Base-by-base conservation (phyloP, 2,113 vertebrate species). In the Scomber scombrus region DNA sequence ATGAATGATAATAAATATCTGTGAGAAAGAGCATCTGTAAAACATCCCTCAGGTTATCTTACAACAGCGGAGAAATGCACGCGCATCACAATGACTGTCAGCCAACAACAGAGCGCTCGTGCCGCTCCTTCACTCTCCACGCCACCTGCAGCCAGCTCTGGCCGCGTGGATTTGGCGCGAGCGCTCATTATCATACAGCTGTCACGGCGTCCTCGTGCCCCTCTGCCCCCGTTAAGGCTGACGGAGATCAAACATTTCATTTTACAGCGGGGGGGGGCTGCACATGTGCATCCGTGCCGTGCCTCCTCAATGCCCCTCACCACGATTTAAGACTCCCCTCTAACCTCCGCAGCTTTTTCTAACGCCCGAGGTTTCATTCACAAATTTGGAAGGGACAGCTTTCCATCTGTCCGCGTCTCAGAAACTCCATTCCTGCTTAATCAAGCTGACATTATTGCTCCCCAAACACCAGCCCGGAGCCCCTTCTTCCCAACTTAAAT, bases 101-200 rank as follows among this genome's bases (percentile, higher is more conserved):
- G 62, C 49, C n/a, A 65, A 13, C 67, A 61, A 51, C 62, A 45
- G 54, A 62, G 8, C 70, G 45, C 87, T 79, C 78, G 78, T 81
- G 85, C 12, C 87, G 75, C 72, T 82, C 73, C 86, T 78, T 54
- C 74, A 86, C 68, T 45, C 56, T 61, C 72, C 13, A 14, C 11
- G 34, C 12, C 86, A 66, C 85, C 78, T 75, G 75, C 63, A 0
- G 3, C 21, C 23, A 23, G 63, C 1, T 15, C 0, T 3, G 19
- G 70, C 13, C 49, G 13, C 49, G 51, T 29, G 87, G 63, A 78
- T 16, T 4, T 15, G 57, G 62, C 71, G 40, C 68, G 70, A 62
- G 71, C 49, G 21, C 66, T 85, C 77, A 95, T 95, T 94, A 94
- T 18, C 94, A 94, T 94, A 94, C 93, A 95, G 94, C 94, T 94